These are phyloP conservation scores for Hystrix cristata DNA, from an alignment of 2,113 vertebrate genomes.

Conservation along the genomic window DNA sequence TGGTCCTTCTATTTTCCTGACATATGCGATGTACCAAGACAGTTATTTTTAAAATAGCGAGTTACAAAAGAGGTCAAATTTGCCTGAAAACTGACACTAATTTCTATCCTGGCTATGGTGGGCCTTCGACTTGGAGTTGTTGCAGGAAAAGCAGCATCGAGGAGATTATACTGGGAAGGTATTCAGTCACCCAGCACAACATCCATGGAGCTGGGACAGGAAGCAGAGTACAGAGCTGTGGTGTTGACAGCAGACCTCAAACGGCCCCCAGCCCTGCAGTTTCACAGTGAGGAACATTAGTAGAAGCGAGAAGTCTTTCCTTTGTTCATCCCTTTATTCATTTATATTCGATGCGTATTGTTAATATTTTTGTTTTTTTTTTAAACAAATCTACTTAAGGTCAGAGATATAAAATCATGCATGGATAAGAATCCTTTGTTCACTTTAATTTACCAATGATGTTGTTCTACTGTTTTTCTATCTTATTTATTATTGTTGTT, in stretches of 20 bases:
- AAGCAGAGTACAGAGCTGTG: not conserved
- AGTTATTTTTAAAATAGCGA: not conserved
- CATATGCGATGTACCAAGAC: not conserved
- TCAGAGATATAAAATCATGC: conserved; percentile 16
- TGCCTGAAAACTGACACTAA: not conserved
- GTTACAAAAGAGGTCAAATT: not conserved
- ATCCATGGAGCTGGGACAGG: not conserved
- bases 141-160: not conserved
- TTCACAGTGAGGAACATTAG: not conserved
- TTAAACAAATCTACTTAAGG: conserved; percentile 24
- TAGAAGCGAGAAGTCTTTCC: not conserved
- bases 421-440: not conserved
- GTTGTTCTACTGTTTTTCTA: not conserved
- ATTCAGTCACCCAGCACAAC: too few species aligned
- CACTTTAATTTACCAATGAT: not conserved
- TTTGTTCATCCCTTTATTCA: conserved; percentile 25
- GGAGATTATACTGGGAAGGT: not conserved
- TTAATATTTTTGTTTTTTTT: conserved; percentile 63
- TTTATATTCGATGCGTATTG: not conserved
- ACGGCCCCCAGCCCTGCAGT: not conserved
- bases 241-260: not conserved
- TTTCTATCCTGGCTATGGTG: not conserved
- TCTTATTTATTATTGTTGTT: not conserved
- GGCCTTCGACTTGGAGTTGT: too few species aligned
- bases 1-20: not conserved